These are phyloP conservation scores for Myopa tessellatipennis DNA, from an alignment of 2,888 invertebrate genomes.

Conservation along the genomic window DNA sequence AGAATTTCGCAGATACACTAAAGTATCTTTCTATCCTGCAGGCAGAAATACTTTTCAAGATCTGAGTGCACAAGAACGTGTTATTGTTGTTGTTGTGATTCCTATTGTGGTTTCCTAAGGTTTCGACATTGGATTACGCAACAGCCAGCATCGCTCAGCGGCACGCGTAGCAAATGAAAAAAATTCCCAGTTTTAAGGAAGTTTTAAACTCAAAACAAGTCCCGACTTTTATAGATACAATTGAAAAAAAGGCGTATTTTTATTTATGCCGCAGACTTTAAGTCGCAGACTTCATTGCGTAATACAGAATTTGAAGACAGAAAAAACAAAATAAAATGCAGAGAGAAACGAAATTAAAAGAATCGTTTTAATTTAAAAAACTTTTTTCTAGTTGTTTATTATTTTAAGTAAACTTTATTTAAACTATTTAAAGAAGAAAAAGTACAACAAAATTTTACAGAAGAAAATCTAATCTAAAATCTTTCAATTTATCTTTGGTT, in stretches of 20 bases:
- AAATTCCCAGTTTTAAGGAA: slow-evolving; percentile 1
- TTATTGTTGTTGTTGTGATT: slow-evolving; percentile 16
- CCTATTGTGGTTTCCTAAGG: background rate
- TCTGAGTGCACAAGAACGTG: background rate
- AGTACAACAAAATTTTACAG: no score
- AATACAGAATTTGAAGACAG: background rate
- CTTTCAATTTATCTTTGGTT: no score
- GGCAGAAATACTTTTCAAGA: no score
- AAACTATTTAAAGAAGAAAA: no score
- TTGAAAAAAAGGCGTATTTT: background rate
- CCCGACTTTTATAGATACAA: background rate
- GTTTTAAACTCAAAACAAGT: background rate
- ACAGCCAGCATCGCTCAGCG: slow-evolving; percentile 20
- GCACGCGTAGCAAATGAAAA: background rate
- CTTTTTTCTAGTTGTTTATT: no score
- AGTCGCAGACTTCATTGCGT: background rate
- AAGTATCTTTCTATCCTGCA: no score
- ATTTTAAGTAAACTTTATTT: no score
- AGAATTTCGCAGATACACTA: no score
- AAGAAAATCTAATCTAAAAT: no score
- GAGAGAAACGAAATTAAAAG: background rate
- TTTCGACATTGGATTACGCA: slow-evolving; percentile 32
- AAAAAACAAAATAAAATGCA: background rate
- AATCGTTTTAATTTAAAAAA: no score
- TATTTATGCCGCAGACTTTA: no score